Evolutionary conservation across 1,140 invertebrate genomes (phyloP).

Genomic region (Diabrotica undecimpunctata): DNA sequence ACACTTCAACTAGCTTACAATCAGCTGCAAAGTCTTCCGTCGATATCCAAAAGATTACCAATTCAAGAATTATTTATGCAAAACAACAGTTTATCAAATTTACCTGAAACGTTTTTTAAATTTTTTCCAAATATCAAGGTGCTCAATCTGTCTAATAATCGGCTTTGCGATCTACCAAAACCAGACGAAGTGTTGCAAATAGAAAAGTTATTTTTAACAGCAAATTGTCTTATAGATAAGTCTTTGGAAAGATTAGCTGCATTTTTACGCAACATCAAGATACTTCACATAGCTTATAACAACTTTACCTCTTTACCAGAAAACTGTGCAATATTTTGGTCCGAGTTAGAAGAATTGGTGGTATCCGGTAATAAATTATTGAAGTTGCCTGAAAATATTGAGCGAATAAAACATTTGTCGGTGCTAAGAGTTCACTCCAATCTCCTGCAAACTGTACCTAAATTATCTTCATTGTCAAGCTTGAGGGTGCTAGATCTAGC

Average conservation of each 20-base stretch:
- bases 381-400: slow-evolving; percentile 72
- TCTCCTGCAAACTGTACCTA: slow-evolving; percentile 68
- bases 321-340: slow-evolving; percentile 70
- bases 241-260: slow-evolving; percentile 56
- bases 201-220: slow-evolving; percentile 71
- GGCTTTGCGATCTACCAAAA: slow-evolving; percentile 63
- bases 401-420: slow-evolving; percentile 65
- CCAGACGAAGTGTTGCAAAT: slow-evolving; percentile 56
- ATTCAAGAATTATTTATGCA: slow-evolving; percentile 71
- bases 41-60: slow-evolving; percentile 62
- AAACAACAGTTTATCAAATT: slow-evolving; percentile 67
- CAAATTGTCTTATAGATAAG: slow-evolving; percentile 72
- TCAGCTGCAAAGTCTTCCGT: slow-evolving; percentile 65
- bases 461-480: slow-evolving; percentile 66
- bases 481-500: slow-evolving; percentile 80
- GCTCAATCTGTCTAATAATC: slow-evolving; percentile 76
- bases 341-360: slow-evolving; percentile 75
- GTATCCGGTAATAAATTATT: slow-evolving; percentile 77
- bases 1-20: slow-evolving; percentile 74
- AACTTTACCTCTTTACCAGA: slow-evolving; percentile 69
- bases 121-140: slow-evolving; percentile 67
- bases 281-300: slow-evolving; percentile 76
- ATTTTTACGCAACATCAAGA: slow-evolving; percentile 61
- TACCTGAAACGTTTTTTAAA: slow-evolving; percentile 73
- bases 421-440: slow-evolving; percentile 81